phyloP scores from a whole-genome alignment of 2,797 vertebrate genomes.

The Macrochelys suwanniensis region DNA sequence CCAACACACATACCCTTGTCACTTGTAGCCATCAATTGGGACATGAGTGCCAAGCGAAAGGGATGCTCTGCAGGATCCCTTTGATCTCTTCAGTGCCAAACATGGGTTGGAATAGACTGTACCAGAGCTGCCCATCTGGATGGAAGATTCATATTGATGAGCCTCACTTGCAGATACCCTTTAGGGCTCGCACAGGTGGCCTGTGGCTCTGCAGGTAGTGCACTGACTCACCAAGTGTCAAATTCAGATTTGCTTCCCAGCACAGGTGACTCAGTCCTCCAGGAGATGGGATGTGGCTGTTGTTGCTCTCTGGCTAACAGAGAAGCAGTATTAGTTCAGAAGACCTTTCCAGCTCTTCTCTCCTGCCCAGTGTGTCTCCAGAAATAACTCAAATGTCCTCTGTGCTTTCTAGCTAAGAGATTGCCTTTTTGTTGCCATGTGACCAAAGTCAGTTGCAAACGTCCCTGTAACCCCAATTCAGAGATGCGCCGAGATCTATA shows the following conservation, averaged over 20 bases:
- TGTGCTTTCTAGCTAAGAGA: rapidly evolving
- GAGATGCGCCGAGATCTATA: background rate
- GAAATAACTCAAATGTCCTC: background rate
- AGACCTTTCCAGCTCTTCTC: no score
- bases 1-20: background rate
- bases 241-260: background rate
- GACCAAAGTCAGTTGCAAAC: background rate
- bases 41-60: background rate
- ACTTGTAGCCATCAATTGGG: background rate
- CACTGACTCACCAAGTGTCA: rapidly evolving
- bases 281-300: background rate
- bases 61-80: background rate
- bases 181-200: background rate
- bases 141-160: rapidly evolving
- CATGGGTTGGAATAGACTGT: rapidly evolving
- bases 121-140: background rate
- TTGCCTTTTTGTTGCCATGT: background rate
- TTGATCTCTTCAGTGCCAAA: background rate
- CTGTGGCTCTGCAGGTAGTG: background rate
- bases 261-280: background rate
- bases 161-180: background rate
- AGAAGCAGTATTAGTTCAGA: background rate
- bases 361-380: background rate
- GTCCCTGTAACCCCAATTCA: background rate
- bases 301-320: background rate